Evolutionary conservation across 2,888 invertebrate species (phyloP).

Genomic region (Drosophila demipolita): DNA sequence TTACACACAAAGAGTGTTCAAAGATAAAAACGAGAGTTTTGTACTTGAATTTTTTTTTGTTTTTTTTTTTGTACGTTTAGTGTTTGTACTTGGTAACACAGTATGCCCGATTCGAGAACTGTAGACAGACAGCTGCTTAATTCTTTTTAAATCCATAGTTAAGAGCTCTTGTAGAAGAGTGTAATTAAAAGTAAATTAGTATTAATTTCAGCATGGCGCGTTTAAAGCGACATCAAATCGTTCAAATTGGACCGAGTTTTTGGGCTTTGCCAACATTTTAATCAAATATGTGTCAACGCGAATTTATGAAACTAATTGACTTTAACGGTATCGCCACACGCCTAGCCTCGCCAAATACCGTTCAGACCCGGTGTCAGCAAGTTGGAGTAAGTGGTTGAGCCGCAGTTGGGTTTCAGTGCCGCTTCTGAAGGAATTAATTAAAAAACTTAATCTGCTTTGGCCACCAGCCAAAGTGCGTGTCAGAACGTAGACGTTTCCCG

Average conservation of each 20-base stretch:
- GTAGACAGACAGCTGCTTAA: background rate
- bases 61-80: background rate
- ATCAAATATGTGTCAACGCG: slow-evolving; percentile 72
- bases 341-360: background rate
- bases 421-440: slow-evolving; percentile 65
- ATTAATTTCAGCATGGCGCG: slow-evolving; percentile 30
- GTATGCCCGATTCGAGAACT: background rate
- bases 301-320: slow-evolving; percentile 74
- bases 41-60: background rate
- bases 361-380: slow-evolving; percentile 1
- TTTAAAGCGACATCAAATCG: slow-evolving; percentile 5
- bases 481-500: slow-evolving; percentile 12
- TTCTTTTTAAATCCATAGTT: slow-evolving; percentile 8
- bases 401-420: slow-evolving; percentile 35
- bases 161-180: slow-evolving; percentile 19
- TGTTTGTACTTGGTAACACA: background rate
- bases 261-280: slow-evolving; percentile 56
- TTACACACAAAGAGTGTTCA: background rate
- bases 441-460: slow-evolving; percentile 73
- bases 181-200: slow-evolving; percentile 58
- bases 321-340: slow-evolving; percentile 42
- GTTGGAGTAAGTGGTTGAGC: slow-evolving; percentile 35
- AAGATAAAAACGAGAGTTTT: background rate
- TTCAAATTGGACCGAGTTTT: background rate
- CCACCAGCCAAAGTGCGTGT: slow-evolving; percentile 33